Evolutionary conservation across 2,113 vertebrate species (phyloP).

Genomic region (Pantherophis guttatus): DNA sequence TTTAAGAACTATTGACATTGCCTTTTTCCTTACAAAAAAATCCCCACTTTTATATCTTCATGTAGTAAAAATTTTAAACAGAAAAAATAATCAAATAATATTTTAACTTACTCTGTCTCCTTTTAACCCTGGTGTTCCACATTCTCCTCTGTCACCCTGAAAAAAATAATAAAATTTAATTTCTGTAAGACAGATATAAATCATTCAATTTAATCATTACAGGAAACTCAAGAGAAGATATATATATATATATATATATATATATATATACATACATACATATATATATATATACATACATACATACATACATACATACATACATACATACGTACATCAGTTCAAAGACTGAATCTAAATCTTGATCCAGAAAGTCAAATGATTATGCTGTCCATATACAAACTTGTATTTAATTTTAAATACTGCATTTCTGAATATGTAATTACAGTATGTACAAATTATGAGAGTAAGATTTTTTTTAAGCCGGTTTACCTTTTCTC

Average conservation of each 20-base stretch:
- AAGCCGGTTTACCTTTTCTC: constrained; percentile 77
- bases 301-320: too few species aligned
- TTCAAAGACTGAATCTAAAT: neutral
- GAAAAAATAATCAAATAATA: neutral
- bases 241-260: too few species aligned
- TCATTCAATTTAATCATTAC: neutral
- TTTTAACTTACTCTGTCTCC: neutral
- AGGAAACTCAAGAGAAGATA: neutral
- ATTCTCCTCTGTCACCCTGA: constrained; percentile 33
- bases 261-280: too few species aligned
- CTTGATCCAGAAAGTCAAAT: neutral
- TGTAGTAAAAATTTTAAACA: neutral
- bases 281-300: too few species aligned
- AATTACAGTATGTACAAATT: neutral
- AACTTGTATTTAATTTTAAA: neutral
- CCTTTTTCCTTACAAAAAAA: neutral
- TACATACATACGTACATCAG: too few species aligned
- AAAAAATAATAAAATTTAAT: neutral
- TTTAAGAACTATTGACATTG: neutral
- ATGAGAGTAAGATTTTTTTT: neutral
- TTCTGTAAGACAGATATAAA: neutral
- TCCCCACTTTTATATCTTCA: neutral
- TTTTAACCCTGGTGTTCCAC: constrained; percentile 29
- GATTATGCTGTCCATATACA: neutral
- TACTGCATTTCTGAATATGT: neutral